Percentiles rank a stretch among this genome's conserved stretches.
phyloP scores from a whole-genome alignment of 2,888 invertebrate genomes.

The Eupithecia dodoneata region DNA sequence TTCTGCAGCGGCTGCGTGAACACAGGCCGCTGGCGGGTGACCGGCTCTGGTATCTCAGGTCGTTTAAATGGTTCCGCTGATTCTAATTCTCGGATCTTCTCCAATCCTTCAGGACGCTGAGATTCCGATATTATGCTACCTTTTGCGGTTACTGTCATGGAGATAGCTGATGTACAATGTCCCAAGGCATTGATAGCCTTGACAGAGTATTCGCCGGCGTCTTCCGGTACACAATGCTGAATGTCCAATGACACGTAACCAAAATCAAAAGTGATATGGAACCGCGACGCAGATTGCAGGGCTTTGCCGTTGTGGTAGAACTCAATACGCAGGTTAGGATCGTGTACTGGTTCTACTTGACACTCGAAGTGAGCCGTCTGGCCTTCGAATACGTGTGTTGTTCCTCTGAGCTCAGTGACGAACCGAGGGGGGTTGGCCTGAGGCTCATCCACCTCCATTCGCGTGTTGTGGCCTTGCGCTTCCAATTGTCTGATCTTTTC shows the following conservation, averaged over 20 bases:
- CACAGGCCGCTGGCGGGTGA: slow-evolving; percentile 95
- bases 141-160: slow-evolving; percentile 91
- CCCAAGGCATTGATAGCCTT: slow-evolving; percentile 96
- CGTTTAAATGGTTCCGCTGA: slow-evolving; percentile 90
- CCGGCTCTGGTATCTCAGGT: slow-evolving; percentile 91
- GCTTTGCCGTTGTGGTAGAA: slow-evolving; percentile 97
- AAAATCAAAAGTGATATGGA: slow-evolving; percentile 98
- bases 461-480: slow-evolving; percentile 92
- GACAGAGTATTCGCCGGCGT: slow-evolving; percentile 97
- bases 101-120: slow-evolving; percentile 97
- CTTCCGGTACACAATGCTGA: slow-evolving; percentile 96
- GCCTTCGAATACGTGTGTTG: slow-evolving; percentile 95
- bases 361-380: slow-evolving; percentile 98
- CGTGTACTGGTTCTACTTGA: slow-evolving; percentile 95
- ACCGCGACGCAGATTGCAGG: slow-evolving; percentile 93
- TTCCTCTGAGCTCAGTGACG: slow-evolving; percentile 93
- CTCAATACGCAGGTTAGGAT: slow-evolving; percentile 94
- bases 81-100: slow-evolving; percentile 95
- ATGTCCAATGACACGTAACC: slow-evolving; percentile 98
- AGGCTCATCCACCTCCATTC: slow-evolving; percentile 92
- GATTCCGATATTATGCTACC: slow-evolving; percentile 95
- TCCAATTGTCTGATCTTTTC: slow-evolving; percentile 96
- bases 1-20: slow-evolving; percentile 97
- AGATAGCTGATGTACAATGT: slow-evolving; percentile 92
- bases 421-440: slow-evolving; percentile 92